Evolutionary conservation across 2,113 vertebrate genomes (phyloP).

Genomic region (Meleagris gallopavo): DNA sequence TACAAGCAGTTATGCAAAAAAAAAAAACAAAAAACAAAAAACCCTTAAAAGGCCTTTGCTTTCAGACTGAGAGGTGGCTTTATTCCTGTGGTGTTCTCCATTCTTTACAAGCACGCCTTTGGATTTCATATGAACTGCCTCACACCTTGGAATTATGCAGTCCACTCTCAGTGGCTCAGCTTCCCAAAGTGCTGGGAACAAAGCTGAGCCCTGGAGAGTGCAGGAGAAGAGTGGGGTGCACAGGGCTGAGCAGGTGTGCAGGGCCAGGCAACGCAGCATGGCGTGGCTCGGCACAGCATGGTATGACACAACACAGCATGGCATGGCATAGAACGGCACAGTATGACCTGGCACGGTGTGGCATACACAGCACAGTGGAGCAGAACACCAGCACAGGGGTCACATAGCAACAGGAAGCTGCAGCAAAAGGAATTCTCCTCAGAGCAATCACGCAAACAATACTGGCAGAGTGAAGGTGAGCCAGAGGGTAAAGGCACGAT

Average conservation of each 20-base stretch:
- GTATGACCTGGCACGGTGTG: background rate
- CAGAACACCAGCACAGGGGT: background rate
- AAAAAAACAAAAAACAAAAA: too few relatives aligned
- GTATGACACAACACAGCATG: background rate
- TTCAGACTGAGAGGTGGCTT: background rate
- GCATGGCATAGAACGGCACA: background rate
- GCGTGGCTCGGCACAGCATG: too few relatives aligned
- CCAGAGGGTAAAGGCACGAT: background rate
- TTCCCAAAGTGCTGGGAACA: background rate
- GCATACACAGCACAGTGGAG: background rate
- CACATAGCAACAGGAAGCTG: constrained; percentile 24
- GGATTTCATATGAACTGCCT: background rate
- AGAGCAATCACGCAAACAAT: background rate
- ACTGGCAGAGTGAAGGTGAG: background rate
- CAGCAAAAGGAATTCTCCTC: background rate
- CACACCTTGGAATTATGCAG: accelerated
- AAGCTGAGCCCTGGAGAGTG: background rate
- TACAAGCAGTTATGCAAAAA: background rate
- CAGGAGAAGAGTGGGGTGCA: background rate
- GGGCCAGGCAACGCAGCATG: background rate
- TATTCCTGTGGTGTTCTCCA: background rate
- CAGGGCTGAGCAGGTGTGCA: background rate
- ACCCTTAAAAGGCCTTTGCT: background rate
- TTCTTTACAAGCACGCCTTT: background rate
- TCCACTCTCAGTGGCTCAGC: background rate